Conservation (phyloP, 2,888 invertebrate species). For the Tetheella fluctuosa region DNA sequence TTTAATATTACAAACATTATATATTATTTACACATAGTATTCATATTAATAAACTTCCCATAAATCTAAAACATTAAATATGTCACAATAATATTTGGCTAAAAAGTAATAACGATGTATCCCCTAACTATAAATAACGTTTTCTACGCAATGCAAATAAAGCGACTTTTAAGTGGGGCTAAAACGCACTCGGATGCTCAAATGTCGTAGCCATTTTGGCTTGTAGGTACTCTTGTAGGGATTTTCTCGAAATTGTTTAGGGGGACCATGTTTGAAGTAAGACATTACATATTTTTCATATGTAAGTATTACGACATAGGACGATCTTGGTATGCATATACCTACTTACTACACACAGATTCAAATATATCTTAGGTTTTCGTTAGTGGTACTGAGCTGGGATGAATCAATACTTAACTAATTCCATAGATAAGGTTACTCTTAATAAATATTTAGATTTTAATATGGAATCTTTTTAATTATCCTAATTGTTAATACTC, state of each 20-base stretch:
- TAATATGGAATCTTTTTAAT: too few species aligned
- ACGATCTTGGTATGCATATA: background rate
- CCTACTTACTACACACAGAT: background rate
- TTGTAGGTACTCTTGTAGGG: conserved; percentile 43
- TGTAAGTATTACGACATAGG: conserved; percentile 15
- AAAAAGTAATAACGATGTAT: conserved; percentile 50
- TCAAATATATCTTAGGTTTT: too few species aligned
- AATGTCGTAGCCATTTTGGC: conserved; percentile 56
- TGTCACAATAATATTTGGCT: conserved; percentile 24
- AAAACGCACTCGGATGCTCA: conserved; percentile 60
- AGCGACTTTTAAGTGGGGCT: conserved; percentile 61
- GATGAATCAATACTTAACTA: background rate
- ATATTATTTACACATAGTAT: background rate
- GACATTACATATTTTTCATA: conserved; percentile 1
- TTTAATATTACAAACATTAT: too few species aligned
- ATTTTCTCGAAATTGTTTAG: conserved; percentile 15
- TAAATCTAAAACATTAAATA: background rate
- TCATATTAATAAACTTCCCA: background rate
- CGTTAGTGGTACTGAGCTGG: background rate
- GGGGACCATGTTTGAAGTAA: conserved; percentile 10
- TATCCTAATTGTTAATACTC: too few species aligned
- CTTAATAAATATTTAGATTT: too few species aligned
- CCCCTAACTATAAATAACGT: conserved; percentile 62
- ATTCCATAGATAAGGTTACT: too few species aligned
- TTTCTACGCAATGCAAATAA: conserved; percentile 56